Evolutionary conservation across 2,113 vertebrate species (phyloP).

Genomic region (Mus pahari): DNA sequence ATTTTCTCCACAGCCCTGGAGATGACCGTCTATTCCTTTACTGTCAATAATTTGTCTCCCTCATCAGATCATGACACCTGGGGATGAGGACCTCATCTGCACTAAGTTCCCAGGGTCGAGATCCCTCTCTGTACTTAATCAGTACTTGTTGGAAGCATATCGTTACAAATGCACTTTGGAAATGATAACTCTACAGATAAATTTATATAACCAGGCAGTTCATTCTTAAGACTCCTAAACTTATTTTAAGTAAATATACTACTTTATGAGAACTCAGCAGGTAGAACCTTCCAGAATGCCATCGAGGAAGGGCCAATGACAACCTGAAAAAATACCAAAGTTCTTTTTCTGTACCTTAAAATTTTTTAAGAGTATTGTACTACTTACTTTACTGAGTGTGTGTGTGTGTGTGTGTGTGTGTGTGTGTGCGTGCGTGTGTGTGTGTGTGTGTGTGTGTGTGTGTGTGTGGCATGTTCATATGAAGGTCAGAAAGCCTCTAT

Average conservation of each 20-base stretch:
- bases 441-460: too few relatives aligned
- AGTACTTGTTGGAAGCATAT: background rate
- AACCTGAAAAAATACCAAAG: background rate
- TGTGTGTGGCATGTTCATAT: too few relatives aligned
- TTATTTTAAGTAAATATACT: conserved; percentile 4
- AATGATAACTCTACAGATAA: background rate
- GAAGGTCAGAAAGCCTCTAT: background rate
- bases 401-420: background rate
- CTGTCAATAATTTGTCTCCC: background rate
- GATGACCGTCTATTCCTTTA: background rate
- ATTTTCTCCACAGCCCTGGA: background rate
- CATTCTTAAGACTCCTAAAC: background rate
- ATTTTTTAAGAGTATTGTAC: background rate
- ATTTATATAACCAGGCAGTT: background rate
- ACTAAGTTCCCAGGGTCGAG: background rate
- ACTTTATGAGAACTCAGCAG: background rate
- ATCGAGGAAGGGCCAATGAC: background rate
- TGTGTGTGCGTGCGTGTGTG: too few relatives aligned
- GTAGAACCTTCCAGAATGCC: background rate
- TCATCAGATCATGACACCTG: background rate
- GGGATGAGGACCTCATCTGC: background rate
- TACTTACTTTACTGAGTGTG: background rate
- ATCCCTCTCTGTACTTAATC: background rate
- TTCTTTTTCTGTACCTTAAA: background rate
- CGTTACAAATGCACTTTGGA: background rate